Percentiles rank a stretch among this genome's conserved stretches.
phyloP scores from a whole-genome alignment of 2,113 vertebrate genomes.

The Pteronura brasiliensis region DNA sequence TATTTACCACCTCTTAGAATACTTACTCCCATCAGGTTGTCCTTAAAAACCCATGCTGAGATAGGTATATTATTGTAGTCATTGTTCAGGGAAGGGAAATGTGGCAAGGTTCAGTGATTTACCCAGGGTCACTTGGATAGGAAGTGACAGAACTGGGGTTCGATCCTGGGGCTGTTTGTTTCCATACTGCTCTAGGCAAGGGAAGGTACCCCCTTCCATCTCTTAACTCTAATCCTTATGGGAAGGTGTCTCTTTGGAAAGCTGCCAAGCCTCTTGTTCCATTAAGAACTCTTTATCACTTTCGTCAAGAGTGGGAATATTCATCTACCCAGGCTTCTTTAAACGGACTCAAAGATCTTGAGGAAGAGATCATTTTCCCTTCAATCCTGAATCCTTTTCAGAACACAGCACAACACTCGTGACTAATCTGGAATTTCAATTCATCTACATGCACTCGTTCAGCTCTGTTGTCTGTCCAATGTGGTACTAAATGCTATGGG shows the following conservation, averaged over 20 bases:
- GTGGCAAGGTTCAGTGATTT: background rate
- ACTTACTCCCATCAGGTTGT: background rate
- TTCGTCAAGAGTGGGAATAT: slow-evolving; percentile 45
- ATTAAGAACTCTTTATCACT: slow-evolving; percentile 26
- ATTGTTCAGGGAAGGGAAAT: background rate
- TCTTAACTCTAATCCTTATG: background rate
- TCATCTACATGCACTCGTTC: background rate
- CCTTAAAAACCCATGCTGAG: background rate
- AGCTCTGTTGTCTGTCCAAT: background rate
- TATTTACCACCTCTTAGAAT: background rate
- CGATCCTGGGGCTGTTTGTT: background rate
- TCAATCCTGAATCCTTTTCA: slow-evolving; percentile 6
- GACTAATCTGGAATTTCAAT: slow-evolving; percentile 16
- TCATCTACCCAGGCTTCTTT: slow-evolving; percentile 12
- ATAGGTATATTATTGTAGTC: too few species aligned
- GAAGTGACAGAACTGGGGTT: background rate
- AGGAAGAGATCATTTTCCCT: background rate
- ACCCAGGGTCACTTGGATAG: background rate
- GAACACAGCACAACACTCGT: background rate
- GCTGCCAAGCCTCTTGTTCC: background rate
- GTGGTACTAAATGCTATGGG: background rate
- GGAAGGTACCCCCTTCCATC: background rate
- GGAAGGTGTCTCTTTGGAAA: slow-evolving; percentile 12
- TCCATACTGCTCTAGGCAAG: background rate
- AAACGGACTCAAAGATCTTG: slow-evolving; percentile 12